Percentiles rank a stretch among this genome's conserved stretches.
These are phyloP conservation scores for Trogon melanurus DNA, from an alignment of 2,113 vertebrate genomes.

Conservation along the genomic window DNA sequence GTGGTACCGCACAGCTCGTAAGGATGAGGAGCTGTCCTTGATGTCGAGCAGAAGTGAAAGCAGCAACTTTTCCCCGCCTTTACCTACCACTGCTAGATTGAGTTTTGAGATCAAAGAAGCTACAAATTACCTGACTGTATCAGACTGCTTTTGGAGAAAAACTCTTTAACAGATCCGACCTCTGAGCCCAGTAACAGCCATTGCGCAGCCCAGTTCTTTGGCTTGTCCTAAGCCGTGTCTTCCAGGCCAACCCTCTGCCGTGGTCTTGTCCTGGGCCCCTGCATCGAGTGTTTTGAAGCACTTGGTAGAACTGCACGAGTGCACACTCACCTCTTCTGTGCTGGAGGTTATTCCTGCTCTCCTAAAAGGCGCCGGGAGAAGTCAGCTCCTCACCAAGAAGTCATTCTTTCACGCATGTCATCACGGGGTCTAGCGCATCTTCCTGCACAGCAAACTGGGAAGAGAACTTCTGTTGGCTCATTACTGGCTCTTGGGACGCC, in stretches of 20 bases:
- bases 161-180: neutral
- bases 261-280: rapidly evolving
- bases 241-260: neutral
- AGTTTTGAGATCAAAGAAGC: neutral
- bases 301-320: rapidly evolving
- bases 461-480: neutral
- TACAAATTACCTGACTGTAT: neutral
- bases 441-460: neutral
- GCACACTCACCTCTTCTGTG: neutral
- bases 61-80: neutral
- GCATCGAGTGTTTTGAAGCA: neutral
- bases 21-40: neutral
- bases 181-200: neutral
- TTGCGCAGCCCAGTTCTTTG: neutral
- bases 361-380: neutral
- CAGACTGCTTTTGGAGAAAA: neutral
- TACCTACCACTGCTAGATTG: neutral
- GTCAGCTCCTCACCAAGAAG: neutral
- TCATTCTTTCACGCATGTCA: neutral
- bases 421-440: neutral
- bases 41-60: neutral
- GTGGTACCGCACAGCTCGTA: neutral
- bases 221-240: neutral
- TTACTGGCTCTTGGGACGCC: neutral
- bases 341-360: neutral